Evolutionary conservation across 2,113 vertebrate species (phyloP), one percentile per base, ranked within the genome.

Genomic region (Xiphophorus maculatus): DNA sequence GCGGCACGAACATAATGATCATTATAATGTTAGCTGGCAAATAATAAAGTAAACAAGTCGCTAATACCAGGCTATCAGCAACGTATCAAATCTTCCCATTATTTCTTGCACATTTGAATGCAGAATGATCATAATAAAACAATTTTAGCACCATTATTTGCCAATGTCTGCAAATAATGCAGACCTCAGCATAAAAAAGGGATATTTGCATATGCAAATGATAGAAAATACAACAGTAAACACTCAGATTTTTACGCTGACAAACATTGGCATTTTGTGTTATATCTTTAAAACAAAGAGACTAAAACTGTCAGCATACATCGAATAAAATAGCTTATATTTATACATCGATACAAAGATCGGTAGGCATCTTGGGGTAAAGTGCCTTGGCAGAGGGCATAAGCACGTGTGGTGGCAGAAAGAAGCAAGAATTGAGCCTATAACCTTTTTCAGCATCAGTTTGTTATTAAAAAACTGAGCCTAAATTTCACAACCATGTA

Each of bases 21-120:
- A 69, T 58, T 67, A 86, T 87, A 80, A 88, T 76, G 73, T 80
- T 78, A 78, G 66, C 32, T 69, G 44, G 40, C 65, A 33, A 83
- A 84, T 44, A 84, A 70, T 84, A 77, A 87, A 83, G 61, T 84
- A 73, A 87, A 85, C 73, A 77, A 33, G 75, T 87, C 63, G 74
- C 42, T 51, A 27, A 80, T 85, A 76, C 66, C 1, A 27, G 17
- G 54, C 69, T 27, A 77, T 79, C 60, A 66, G 29, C 4, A 28
- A 63, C 11, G 17, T 51, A 77, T 76, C 60, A 81, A 37, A 69
- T 74, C 33, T 40, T 70, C 32, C 74, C 65, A 61, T 76, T 77
- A 82, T 67, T 66, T 77, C 62, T 40, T 64, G 14, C 33, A 29
- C 25, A 44, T 66, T 74, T 51, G 37, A 35, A 61, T 64, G 44